These are phyloP conservation scores for Psittacara wagleri DNA, from an alignment of 2,113 vertebrate species.

Conservation along the genomic window DNA sequence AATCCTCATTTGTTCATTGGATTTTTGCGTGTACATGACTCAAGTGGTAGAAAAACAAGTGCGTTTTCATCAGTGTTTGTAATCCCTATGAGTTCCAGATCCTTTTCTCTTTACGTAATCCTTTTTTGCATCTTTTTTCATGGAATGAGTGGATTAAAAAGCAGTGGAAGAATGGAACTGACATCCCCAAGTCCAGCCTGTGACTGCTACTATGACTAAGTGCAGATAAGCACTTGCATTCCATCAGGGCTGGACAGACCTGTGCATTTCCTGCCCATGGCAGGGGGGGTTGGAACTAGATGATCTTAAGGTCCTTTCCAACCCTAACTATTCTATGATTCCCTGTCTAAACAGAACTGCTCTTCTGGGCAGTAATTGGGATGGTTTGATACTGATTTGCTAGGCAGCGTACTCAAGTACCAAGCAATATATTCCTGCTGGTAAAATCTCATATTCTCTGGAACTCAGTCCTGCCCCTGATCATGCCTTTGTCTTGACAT, in stretches of 20 bases:
- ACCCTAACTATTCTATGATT: too few species aligned
- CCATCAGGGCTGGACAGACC: neutral
- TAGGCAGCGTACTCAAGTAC: neutral
- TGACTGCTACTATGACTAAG: neutral
- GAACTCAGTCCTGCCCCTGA: neutral
- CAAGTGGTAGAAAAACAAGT: neutral
- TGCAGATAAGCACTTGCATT: neutral
- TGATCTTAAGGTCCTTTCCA: too few species aligned
- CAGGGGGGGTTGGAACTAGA: too few species aligned
- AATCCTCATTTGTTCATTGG: neutral
- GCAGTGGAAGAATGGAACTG: neutral
- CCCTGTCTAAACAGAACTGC: neutral
- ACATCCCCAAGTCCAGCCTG: neutral
- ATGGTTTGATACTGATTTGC: neutral
- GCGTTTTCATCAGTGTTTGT: neutral
- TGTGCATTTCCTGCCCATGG: too few species aligned
- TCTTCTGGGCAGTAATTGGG: neutral
- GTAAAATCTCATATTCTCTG: neutral
- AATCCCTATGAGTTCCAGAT: neutral
- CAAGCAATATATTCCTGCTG: neutral
- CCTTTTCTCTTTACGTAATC: neutral
- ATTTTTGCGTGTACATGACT: neutral
- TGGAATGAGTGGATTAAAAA: neutral
- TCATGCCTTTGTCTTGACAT: neutral
- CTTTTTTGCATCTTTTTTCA: neutral